A percentile compares a stretch with the other conserved stretches of the same genome.
These are phyloP conservation scores for Sceloporus tristichus DNA, from an alignment of 2,113 vertebrate genomes.

Conservation along the genomic window DNA sequence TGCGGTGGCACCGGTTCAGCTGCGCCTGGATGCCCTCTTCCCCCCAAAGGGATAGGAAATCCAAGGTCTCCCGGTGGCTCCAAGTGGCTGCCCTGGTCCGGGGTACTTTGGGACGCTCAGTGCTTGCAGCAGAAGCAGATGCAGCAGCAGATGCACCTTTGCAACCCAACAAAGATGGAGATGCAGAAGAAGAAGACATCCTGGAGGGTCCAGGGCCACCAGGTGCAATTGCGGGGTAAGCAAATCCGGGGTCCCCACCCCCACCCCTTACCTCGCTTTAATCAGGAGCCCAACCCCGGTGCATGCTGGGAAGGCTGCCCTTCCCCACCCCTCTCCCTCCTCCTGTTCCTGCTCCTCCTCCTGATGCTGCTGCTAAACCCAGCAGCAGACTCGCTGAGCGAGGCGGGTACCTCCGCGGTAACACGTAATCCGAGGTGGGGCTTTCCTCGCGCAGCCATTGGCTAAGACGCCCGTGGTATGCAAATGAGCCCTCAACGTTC, in stretches of 20 bases:
- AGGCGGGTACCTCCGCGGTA: slow-evolving; percentile 44
- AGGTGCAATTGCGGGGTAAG: not conserved
- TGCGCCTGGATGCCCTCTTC: slow-evolving; percentile 39
- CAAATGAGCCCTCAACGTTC: not conserved
- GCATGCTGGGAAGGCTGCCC: slow-evolving; percentile 23
- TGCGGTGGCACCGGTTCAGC: slow-evolving; percentile 37
- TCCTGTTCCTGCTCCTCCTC: too few species aligned
- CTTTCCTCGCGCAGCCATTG: slow-evolving; percentile 22
- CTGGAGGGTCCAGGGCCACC: not conserved
- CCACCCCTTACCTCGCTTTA: not conserved
- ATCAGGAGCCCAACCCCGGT: not conserved
- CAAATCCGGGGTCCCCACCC: not conserved
- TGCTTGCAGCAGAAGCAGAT: too few species aligned
- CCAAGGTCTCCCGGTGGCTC: slow-evolving; percentile 36
- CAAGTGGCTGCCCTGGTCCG: slow-evolving; percentile 34
- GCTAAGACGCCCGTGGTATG: slow-evolving; percentile 18
- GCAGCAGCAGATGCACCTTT: not conserved
- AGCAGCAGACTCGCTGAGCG: not conserved
- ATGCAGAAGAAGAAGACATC: slow-evolving; percentile 31
- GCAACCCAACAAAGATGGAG: slow-evolving; percentile 18
- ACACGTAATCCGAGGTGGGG: slow-evolving; percentile 43
- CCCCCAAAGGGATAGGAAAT: slow-evolving; percentile 37
- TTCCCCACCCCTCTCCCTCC: not conserved
- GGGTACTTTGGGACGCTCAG: slow-evolving; percentile 29
- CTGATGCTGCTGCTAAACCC: slow-evolving; percentile 11